Conservation (phyloP, 1,140 invertebrate genomes). For the Parasteatoda tepidariorum region DNA sequence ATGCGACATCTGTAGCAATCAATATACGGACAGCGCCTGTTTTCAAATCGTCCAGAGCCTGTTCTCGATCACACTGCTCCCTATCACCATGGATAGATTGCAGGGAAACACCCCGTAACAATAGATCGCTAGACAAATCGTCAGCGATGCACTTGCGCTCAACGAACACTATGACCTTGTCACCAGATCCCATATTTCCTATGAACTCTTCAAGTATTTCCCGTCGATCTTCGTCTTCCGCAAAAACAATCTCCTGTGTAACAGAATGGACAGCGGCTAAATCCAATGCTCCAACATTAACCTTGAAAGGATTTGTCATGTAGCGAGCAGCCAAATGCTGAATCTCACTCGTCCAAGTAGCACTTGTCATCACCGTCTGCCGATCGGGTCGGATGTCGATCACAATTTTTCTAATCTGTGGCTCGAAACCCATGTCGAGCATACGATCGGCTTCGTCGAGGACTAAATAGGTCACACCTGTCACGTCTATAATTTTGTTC, state of each 20-base stretch:
- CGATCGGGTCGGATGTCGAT: slow-evolving; percentile 74
- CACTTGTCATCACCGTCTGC: slow-evolving; percentile 72
- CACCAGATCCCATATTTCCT: slow-evolving; percentile 75
- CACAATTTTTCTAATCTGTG: slow-evolving; percentile 85
- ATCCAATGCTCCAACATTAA: slow-evolving; percentile 89
- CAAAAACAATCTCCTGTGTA: slow-evolving; percentile 39
- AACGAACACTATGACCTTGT: slow-evolving; percentile 91
- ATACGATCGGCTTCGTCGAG: slow-evolving; percentile 89
- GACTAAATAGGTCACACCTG: slow-evolving; percentile 86
- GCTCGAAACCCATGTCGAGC: slow-evolving; percentile 89
- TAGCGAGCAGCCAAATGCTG: slow-evolving; percentile 82
- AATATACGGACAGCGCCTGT: slow-evolving; percentile 80
- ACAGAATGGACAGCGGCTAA: slow-evolving; percentile 67
- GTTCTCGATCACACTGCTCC: slow-evolving; percentile 87
- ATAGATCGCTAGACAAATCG: slow-evolving; percentile 83
- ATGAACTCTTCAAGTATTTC: slow-evolving; percentile 71
- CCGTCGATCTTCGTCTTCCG: slow-evolving; percentile 35
- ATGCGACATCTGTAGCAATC: slow-evolving; percentile 95
- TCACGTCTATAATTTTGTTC: slow-evolving; percentile 76
- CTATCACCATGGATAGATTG: slow-evolving; percentile 88
- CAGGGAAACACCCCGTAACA: slow-evolving; percentile 75
- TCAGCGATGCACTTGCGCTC: slow-evolving; percentile 82
- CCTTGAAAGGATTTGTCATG: slow-evolving; percentile 88
- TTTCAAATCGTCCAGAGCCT: slow-evolving; percentile 84
- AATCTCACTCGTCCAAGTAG: slow-evolving; percentile 72